A percentile compares a stretch with the other conserved stretches of the same genome.
These are phyloP conservation scores for Anser cygnoides DNA, from an alignment of 2,113 vertebrate species.

Conservation along the genomic window DNA sequence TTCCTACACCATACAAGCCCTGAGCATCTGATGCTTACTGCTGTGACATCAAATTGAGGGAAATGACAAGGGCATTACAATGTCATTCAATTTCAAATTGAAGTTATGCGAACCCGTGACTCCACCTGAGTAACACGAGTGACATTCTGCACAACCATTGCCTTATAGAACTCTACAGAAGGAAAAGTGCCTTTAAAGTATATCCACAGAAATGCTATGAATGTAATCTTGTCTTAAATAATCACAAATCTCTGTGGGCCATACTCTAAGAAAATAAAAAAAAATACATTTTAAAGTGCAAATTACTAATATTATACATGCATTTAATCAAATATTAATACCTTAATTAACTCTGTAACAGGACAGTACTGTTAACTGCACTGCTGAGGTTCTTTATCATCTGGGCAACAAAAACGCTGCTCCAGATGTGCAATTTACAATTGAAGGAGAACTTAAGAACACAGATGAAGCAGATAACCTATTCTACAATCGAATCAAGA, in stretches of 20 bases:
- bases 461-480: slow-evolving; percentile 76
- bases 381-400: slow-evolving; percentile 86
- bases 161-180: not conserved
- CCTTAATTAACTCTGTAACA: slow-evolving; percentile 25
- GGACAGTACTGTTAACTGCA: slow-evolving; percentile 73
- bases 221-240: not conserved
- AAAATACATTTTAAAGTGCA: not conserved
- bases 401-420: slow-evolving; percentile 36
- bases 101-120: not conserved
- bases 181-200: not conserved
- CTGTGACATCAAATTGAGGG: not conserved
- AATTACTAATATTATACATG: fast-evolving
- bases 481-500: slow-evolving; percentile 83
- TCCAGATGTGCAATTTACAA: slow-evolving; percentile 80
- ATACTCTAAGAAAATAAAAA: not conserved
- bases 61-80: not conserved
- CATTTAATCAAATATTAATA: not conserved
- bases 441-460: slow-evolving; percentile 76
- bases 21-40: not conserved
- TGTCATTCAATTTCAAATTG: not conserved
- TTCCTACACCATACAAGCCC: not conserved
- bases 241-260: fast-evolving
- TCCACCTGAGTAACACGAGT: not conserved
- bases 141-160: not conserved
- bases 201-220: not conserved